Conservation (phyloP, 1,140 invertebrate species). For the Oreohelix idahoensis region DNA sequence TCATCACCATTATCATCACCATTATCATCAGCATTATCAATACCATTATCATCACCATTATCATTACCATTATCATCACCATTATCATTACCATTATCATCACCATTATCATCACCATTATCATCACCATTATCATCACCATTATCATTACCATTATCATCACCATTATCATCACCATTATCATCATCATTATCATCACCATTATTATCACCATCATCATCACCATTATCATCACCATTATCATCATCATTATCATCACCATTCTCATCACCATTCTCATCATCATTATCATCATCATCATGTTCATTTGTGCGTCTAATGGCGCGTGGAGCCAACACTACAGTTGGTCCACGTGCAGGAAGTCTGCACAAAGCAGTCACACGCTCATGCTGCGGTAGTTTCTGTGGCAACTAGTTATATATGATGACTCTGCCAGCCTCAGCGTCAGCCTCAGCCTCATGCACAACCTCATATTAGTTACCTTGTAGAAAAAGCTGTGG, state of each 20-base stretch:
- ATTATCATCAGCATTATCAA: slow-evolving; percentile 29
- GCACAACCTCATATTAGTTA: too few species aligned
- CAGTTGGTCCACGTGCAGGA: too few species aligned
- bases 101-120: background rate
- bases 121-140: slow-evolving; percentile 2
- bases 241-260: slow-evolving; percentile 11
- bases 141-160: background rate
- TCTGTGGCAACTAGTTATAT: too few species aligned
- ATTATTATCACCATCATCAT: slow-evolving; percentile 18
- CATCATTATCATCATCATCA: background rate
- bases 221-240: slow-evolving; percentile 16
- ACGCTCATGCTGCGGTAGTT: too few species aligned
- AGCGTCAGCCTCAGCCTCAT: too few species aligned
- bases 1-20: slow-evolving; percentile 22
- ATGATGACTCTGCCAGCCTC: too few species aligned
- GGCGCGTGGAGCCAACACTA: too few species aligned
- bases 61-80: slow-evolving; percentile 19
- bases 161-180: background rate
- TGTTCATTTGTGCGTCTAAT: too few species aligned
- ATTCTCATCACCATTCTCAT: background rate
- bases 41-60: slow-evolving; percentile 23
- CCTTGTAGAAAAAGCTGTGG: too few species aligned
- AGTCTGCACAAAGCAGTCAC: too few species aligned
- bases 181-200: slow-evolving; percentile 8
- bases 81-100: background rate